Conservation (phyloP, 1,140 invertebrate genomes). For the Heterodera carotae region DNA sequence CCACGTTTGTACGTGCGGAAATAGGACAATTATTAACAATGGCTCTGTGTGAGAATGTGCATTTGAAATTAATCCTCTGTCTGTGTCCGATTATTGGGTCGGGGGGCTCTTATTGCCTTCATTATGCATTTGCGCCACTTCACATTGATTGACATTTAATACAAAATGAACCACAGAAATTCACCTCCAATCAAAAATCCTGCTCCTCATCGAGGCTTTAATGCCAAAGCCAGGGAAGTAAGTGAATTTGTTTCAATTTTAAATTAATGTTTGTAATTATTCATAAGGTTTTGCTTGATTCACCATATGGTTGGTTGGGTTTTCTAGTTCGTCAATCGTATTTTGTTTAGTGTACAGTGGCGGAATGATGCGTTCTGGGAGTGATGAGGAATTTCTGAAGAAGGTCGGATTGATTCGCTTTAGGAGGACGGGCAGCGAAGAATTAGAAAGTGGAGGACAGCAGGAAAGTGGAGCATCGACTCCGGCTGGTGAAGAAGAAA, state of each 20-base stretch:
- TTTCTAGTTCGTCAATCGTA: not conserved
- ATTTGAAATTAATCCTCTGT: not conserved
- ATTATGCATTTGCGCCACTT: not conserved
- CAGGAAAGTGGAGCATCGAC: not conserved
- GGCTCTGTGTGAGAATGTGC: not conserved
- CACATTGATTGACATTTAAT: not conserved
- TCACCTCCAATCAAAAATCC: not conserved
- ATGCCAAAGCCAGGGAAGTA: slow-evolving; percentile 21
- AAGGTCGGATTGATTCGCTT: slow-evolving; percentile 22
- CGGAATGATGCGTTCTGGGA: slow-evolving; percentile 11
- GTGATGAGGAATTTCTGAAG: slow-evolving; percentile 35
- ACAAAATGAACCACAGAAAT: not conserved
- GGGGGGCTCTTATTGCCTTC: not conserved
- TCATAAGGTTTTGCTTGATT: slow-evolving; percentile 19
- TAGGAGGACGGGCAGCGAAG: slow-evolving; percentile 29
- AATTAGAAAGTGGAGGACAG: slow-evolving; percentile 9
- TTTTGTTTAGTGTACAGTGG: not conserved
- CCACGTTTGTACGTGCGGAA: not conserved
- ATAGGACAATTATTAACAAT: not conserved
- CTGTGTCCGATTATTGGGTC: not conserved
- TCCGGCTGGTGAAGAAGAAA: not conserved
- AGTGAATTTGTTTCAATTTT: not conserved
- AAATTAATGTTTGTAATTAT: not conserved
- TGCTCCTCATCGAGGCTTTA: slow-evolving; percentile 15
- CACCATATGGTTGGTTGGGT: slow-evolving; percentile 5